A percentile compares a stretch with the other conserved stretches of the same genome.
These are phyloP conservation scores for Anniella stebbinsi DNA, from an alignment of 2,797 vertebrate species.

Conservation along the genomic window DNA sequence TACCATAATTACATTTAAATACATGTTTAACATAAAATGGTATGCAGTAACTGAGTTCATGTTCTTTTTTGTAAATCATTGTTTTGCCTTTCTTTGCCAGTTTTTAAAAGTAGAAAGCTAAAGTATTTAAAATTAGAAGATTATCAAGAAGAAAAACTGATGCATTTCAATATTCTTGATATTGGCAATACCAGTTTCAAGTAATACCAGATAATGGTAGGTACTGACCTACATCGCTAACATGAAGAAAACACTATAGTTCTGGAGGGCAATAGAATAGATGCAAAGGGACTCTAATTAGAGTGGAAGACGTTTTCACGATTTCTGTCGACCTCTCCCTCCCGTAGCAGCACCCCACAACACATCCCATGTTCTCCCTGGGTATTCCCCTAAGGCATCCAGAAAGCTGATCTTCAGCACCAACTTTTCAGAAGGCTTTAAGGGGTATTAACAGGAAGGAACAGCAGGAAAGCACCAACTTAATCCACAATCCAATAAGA, in stretches of 20 bases:
- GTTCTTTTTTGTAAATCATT: constrained; percentile 1
- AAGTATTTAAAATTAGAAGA: neutral
- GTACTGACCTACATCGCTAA: neutral
- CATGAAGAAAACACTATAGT: neutral
- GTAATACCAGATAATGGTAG: neutral
- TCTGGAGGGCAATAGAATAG: neutral
- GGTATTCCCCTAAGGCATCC: neutral
- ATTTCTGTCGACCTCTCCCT: neutral
- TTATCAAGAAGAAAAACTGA: neutral
- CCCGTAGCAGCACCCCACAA: neutral
- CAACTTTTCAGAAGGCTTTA: neutral
- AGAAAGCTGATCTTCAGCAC: neutral
- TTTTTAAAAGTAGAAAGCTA: constrained; percentile 25
- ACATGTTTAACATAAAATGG: constrained; percentile 23
- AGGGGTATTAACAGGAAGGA: neutral
- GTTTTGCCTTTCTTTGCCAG: constrained; percentile 17
- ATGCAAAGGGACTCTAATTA: neutral
- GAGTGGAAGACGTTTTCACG: neutral
- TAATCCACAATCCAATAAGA: neutral
- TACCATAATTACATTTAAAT: constrained; percentile 29
- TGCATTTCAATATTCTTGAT: neutral
- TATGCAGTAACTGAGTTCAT: constrained; percentile 19
- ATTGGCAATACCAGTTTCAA: constrained; percentile 33
- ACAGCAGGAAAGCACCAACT: neutral
- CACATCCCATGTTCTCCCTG: neutral